Base-by-base conservation (phyloP, 2,797 vertebrate genomes). In the Cyprinella venusta region DNA sequence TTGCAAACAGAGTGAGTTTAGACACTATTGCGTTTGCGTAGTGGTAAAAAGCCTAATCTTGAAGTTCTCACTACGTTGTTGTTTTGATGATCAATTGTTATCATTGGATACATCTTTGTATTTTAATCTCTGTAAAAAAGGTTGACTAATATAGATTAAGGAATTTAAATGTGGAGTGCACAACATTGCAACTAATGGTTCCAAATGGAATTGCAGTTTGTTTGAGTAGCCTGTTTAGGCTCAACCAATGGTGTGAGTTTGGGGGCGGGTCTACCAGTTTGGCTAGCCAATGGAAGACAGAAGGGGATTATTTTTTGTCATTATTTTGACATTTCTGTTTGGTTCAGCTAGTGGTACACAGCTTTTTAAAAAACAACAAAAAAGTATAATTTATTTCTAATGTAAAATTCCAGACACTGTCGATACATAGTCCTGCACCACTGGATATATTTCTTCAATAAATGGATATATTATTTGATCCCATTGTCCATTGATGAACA, bases 391-490 rank as follows among this genome's bases (percentile, higher is more conserved):
- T 85, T 85, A 87, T 36, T 33, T 69, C 67, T 33, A 81, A 19
- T 76, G 67, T 81, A 87, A 13, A 67, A 69, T 18, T 38, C 61
- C 36, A 71, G 16, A 76, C 48, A 61, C 56, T 84, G 74, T 64
- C 81, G 83, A 42, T 83, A 69, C 79, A 79, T 10, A 74, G 61
- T 81, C 64, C 18, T 67, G 24, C 45, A 77, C 26, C 45, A 33
- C 33, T 79, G 64, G 42, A 75, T 76, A 16, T 15, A 15, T 77
- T 85, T 59, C 81, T 42, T 85, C 9, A 85, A 82, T 87, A 82
- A 82, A 87, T 63, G 3, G 36, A 64, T 79, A 36, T 82, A 24
- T 18, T 48, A 70, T 68, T 63, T 65, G 7, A 40, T 26, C 33
- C 36, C 24, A 9, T 68, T 56, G 54, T 59, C 26, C 15, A 71